These are phyloP conservation scores for Volucella zonaria DNA, from an alignment of 2,888 invertebrate genomes.

Conservation along the genomic window DNA sequence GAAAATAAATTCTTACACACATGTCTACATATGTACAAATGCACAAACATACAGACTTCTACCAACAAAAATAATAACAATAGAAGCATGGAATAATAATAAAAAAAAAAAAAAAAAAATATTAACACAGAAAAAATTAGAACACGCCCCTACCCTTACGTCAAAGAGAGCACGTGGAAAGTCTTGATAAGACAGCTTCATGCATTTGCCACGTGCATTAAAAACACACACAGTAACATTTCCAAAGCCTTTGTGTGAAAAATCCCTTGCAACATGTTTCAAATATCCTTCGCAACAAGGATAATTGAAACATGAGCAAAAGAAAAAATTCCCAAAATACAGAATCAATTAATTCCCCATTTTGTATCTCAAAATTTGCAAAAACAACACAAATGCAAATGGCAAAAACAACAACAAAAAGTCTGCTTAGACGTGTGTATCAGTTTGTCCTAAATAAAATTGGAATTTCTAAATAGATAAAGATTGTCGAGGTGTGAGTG, in stretches of 20 bases:
- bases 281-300: slow-evolving; percentile 52
- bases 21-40: neutral
- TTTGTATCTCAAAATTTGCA: slow-evolving; percentile 66
- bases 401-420: slow-evolving; percentile 18
- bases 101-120: slow-evolving; percentile 4
- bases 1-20: neutral
- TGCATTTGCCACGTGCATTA: slow-evolving; percentile 69
- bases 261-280: slow-evolving; percentile 38
- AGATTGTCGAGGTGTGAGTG: slow-evolving; percentile 24
- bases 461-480: slow-evolving; percentile 71
- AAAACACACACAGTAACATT: slow-evolving; percentile 23
- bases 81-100: neutral
- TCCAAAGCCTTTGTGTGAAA: neutral
- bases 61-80: slow-evolving; percentile 28
- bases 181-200: slow-evolving; percentile 73
- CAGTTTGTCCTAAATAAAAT: slow-evolving; percentile 72
- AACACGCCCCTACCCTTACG: slow-evolving; percentile 82
- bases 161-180: slow-evolving; percentile 81
- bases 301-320: slow-evolving; percentile 2
- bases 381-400: slow-evolving; percentile 22
- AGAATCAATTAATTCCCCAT: slow-evolving; percentile 63
- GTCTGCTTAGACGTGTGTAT: slow-evolving; percentile 59
- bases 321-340: neutral
- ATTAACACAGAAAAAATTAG: slow-evolving; percentile 67
- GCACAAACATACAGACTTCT: slow-evolving; percentile 7